Evolutionary conservation across 2,888 invertebrate genomes (phyloP), one percentile per base, ranked within the genome.

Genomic region (Endotricha flammealis): DNA sequence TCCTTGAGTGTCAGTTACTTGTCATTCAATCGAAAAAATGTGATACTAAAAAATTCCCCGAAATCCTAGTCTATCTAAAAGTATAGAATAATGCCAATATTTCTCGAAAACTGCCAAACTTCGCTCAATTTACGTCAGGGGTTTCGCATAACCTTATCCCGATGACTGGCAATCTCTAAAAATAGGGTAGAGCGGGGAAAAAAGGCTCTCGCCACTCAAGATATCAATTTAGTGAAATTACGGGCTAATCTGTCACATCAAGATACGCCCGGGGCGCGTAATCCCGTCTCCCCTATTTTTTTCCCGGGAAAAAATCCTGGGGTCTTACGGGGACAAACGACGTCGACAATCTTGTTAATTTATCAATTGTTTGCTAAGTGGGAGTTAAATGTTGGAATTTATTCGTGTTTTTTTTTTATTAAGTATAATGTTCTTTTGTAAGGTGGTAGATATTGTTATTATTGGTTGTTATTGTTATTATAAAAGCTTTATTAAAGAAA

Each of bases 181-280:
- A 58, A 50, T 44, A 53, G 57, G 57, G 65, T 57, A 58, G 50
- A 50, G 55, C 48, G 56, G 58, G 55, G 48, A 57, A 64, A n/a
- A 70, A 69, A 66, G 59, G 46, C 41, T 48, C 54, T 58, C 57
- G 59, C 62, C 75, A 66, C 75, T 75, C 66, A 75, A 80, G 81
- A 83, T 85, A 86, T 83, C 85, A 82, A 86, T 85, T 86, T 83
- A 64, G 73, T 59, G 72, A 78, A 80, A 85, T 86, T 83, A 85
- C 81, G 59, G 67, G 67, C 69, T 85, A 85, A 85, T 85, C 85
- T 85, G 85, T 85, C 85, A 83, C 83, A 82, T 79, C 68, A 66
- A 72, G 64, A 67, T 65, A 61, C 71, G 74, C 80, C 66, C 48
- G 70, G 61, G 72, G 77, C 65, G 55, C 46, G 63, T 71, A 71